phyloP scores from a whole-genome alignment of 2,888 invertebrate genomes.

The Tribolium freemani region DNA sequence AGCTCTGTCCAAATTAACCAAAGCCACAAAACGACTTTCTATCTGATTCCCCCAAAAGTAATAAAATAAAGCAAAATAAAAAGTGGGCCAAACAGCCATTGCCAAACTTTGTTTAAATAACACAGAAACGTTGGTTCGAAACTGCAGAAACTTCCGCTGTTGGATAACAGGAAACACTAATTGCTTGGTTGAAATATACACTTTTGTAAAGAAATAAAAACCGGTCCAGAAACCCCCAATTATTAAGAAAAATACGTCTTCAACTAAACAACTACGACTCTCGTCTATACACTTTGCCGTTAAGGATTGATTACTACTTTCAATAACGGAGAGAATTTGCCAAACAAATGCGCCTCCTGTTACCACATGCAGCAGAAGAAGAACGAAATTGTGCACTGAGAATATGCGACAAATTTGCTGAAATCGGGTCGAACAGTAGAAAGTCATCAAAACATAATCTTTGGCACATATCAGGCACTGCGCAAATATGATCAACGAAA shows the following conservation, averaged over 20 bases:
- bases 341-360: constrained; percentile 79
- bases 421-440: constrained; percentile 78
- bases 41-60: constrained; percentile 74
- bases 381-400: constrained; percentile 72
- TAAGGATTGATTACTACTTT: constrained; percentile 72
- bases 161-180: constrained; percentile 80
- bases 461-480: constrained; percentile 82
- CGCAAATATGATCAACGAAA: constrained; percentile 75
- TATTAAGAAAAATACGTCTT: constrained; percentile 78
- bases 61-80: constrained; percentile 75
- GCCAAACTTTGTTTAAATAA: constrained; percentile 74
- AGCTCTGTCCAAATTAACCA: constrained; percentile 72
- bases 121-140: constrained; percentile 73
- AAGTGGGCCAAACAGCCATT: constrained; percentile 74
- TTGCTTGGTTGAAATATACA: constrained; percentile 72
- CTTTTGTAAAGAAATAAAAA: constrained; percentile 73
- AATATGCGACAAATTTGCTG: constrained; percentile 76
- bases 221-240: constrained; percentile 80
- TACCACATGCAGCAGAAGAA: constrained; percentile 73
- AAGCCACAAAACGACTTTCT: constrained; percentile 69
- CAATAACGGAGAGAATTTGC: constrained; percentile 77
- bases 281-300: constrained; percentile 67
- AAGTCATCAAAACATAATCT: constrained; percentile 75
- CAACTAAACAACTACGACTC: constrained; percentile 73
- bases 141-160: constrained; percentile 77